phyloP scores from a whole-genome alignment of 1,140 invertebrate genomes.

The Agrypnia vestita region DNA sequence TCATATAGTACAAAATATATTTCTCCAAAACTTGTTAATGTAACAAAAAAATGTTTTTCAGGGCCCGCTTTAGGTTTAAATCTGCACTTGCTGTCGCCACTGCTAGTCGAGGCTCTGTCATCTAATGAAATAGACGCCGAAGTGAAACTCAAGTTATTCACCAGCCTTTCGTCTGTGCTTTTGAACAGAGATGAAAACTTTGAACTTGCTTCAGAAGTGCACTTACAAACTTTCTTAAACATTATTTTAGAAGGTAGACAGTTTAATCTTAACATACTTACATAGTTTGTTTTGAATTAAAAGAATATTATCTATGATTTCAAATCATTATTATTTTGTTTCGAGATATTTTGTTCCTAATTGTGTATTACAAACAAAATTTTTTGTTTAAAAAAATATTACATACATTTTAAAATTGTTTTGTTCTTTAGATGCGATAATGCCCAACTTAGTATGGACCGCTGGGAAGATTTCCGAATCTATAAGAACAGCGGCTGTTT shows the following conservation, averaged over 20 bases:
- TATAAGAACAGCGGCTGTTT: slow-evolving; percentile 84
- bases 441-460: slow-evolving; percentile 85
- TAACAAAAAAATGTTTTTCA: slow-evolving; percentile 49
- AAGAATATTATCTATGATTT: no score
- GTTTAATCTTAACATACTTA: slow-evolving; percentile 35
- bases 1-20: no score
- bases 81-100: slow-evolving; percentile 70
- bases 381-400: no score
- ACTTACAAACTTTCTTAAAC: slow-evolving; percentile 68
- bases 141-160: slow-evolving; percentile 80
- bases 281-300: no score
- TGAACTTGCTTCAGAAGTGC: slow-evolving; percentile 65
- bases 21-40: no score
- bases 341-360: no score
- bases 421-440: slow-evolving; percentile 76
- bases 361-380: background rate
- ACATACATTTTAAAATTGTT: no score
- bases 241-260: slow-evolving; percentile 70
- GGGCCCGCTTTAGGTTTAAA: slow-evolving; percentile 69
- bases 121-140: slow-evolving; percentile 75
- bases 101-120: slow-evolving; percentile 72
- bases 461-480: slow-evolving; percentile 87
- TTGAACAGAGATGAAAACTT: slow-evolving; percentile 71
- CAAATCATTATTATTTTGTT: no score
- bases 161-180: slow-evolving; percentile 76